Evolutionary conservation across 1,140 invertebrate genomes (phyloP), one percentile per base, ranked within the genome.

Genomic region (Neodiprion pinetum): DNA sequence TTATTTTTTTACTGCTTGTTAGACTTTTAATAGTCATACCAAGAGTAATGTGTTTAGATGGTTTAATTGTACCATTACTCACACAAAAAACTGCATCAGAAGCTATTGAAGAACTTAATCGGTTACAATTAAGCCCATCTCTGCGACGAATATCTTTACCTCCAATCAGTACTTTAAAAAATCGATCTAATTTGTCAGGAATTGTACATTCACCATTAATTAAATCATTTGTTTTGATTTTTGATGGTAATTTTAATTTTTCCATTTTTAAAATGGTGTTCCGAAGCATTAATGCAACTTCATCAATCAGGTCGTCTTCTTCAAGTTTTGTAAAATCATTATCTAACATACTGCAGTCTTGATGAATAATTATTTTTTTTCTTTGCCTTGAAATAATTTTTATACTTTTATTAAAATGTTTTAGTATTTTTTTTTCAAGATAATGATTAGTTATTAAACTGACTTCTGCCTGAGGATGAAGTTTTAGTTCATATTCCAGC

Each of bases 1-100:
- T 71, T 17, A 75, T 71, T 72, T 75, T 75, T 48, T 49, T 72
- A n/a, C 70, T 75, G 17, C 65, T 74, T 49, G 74, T 75, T 65
- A 67, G 69, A 67, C 70, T 61, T 65, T 74, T 74, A 1, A 61
- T 11, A 7, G 53, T 7, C 53, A 61, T 61, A 12, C 53, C 53
- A 1, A 61, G 53, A 11, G n/a, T 61, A 1, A 61, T 61, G 2
- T 1, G 53, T 7, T 61, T 61, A 1, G 53, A 61, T 11, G 53
- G 53, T 61, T 61, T 61, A 12, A 61, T 7, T 2, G 11, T 61
- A 12, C 7, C 7, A 12, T n/a, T 61, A 12, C 11, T 61, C 7
- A n/a, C 7, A 12, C 11, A 11, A 61, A 2, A 61, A 61, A 61
- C 7, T 2, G n/a, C 11, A 61, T 61, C 53, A 61, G 53, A 61